phyloP scores from a whole-genome alignment of 64 coral and sea anemone species.

The Exaiptasia diaphana region DNA sequence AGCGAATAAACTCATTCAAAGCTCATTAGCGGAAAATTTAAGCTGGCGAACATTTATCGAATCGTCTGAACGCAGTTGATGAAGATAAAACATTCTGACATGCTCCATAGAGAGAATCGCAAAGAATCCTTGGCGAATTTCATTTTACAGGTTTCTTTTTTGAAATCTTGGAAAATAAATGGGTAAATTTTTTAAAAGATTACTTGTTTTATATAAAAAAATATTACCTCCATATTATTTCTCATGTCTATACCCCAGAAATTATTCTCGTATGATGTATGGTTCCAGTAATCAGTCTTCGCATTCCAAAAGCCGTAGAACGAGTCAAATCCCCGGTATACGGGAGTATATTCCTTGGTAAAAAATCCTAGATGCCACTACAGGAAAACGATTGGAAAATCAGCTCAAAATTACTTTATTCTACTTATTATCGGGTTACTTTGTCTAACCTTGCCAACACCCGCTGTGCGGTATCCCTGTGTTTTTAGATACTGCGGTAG shows the following conservation, averaged over 20 bases:
- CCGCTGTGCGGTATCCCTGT: conserved; percentile 75
- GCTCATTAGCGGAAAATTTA: too few species aligned
- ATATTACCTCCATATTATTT: conserved; percentile 76
- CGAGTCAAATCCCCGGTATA: conserved; percentile 78
- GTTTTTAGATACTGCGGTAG: conserved; percentile 68
- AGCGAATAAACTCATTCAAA: too few species aligned
- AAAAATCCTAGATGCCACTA: conserved; percentile 89
- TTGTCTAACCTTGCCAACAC: conserved; percentile 65
- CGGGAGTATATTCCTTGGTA: conserved; percentile 80
- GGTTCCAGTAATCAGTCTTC: conserved; percentile 85
- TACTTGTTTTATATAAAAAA: too few species aligned
- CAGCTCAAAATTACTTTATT: neutral
- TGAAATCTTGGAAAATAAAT: too few species aligned
- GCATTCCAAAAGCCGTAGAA: conserved; percentile 81
- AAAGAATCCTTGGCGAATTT: too few species aligned
- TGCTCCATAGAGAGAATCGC: too few species aligned
- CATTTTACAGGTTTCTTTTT: too few species aligned
- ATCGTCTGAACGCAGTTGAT: too few species aligned
- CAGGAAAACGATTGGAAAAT: conserved; percentile 2
- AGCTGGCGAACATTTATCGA: too few species aligned
- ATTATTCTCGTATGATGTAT: conserved; percentile 62
- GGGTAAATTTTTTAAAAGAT: too few species aligned
- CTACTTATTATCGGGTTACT: neutral
- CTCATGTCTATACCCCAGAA: conserved; percentile 70
- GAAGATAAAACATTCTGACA: too few species aligned